Base-by-base conservation (phyloP, 2,888 invertebrate species). In the Invenusta paracnida region DNA sequence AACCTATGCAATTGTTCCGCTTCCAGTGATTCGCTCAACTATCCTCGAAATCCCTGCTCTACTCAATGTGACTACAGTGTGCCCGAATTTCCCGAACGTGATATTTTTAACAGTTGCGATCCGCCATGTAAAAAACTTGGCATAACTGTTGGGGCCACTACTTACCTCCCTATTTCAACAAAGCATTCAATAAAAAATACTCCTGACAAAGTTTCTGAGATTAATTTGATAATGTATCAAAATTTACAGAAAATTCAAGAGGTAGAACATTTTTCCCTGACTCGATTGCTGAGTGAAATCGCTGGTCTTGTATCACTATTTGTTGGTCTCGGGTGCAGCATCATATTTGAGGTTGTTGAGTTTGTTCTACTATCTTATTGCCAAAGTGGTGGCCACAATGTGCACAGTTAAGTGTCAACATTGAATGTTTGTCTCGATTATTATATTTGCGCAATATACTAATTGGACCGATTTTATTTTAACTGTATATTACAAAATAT, bases 341-440 rank as follows among this genome's bases (percentile, higher is more conserved):
- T 73, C 2, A 23, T 73, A 5, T 73, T 73, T 23, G 73, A 73
- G 23, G 2, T 73, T 5, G 2, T 73, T 5, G 73, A 73, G 23
- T 73, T 73, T 73, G 17, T 23, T 23, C 5, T 73, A 13, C 23
- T 73, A 23, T 5, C 73, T 5, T 73, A 73, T 23, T 73, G 73
- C 27, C 73, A 23, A 2, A 73, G 73, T 73, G 73, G 73, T 23
- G 73, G 73, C 73, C 73, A 73, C 25, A 73, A 73, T 73, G 73
- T 73, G 17, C 27, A 73, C 23, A 73, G 73, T 73, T 73, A 73
- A 73, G n/a, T n/a, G n/a, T n/a, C n/a, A n/a, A n/a, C n/a, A n/a
- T n/a, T n/a, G n/a, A n/a, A n/a, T n/a, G n/a, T n/a, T n/a, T n/a
- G n/a, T n/a, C n/a, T n/a, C n/a, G n/a, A n/a, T n/a, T n/a, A n/a